Evolutionary conservation across 2,888 invertebrate species (phyloP).

Genomic region (Aplocera efformata): DNA sequence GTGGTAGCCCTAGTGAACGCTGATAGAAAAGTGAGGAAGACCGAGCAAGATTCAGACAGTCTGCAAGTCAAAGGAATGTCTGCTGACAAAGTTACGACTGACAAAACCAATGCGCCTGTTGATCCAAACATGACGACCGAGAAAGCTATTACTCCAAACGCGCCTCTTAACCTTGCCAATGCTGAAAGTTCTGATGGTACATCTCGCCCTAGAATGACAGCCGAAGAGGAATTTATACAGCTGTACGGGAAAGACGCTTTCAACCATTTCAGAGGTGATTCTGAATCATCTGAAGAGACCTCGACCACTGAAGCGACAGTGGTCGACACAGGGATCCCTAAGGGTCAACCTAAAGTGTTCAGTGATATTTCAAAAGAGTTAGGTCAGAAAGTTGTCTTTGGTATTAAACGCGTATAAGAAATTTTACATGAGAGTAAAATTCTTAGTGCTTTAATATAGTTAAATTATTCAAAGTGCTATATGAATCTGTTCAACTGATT

Average conservation of each 20-base stretch:
- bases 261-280: no score
- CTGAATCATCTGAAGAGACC: no score
- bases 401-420: slow-evolving; percentile 5
- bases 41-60: neutral
- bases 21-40: slow-evolving; percentile 4
- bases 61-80: neutral
- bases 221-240: neutral
- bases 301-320: neutral
- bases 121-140: neutral
- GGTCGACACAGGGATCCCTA: neutral
- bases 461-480: no score
- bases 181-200: no score
- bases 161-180: neutral
- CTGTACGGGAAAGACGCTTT: no score
- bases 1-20: neutral
- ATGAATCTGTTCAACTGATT: no score
- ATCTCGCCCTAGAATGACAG: neutral
- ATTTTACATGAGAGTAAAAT: no score
- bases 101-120: no score
- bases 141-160: neutral
- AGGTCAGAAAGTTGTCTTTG: slow-evolving; percentile 15
- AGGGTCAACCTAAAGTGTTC: neutral
- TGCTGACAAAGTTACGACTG: neutral
- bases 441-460: no score
- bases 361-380: slow-evolving; percentile 13